Evolutionary conservation across 2,113 vertebrate genomes (phyloP).

Genomic region (Lanius collurio): DNA sequence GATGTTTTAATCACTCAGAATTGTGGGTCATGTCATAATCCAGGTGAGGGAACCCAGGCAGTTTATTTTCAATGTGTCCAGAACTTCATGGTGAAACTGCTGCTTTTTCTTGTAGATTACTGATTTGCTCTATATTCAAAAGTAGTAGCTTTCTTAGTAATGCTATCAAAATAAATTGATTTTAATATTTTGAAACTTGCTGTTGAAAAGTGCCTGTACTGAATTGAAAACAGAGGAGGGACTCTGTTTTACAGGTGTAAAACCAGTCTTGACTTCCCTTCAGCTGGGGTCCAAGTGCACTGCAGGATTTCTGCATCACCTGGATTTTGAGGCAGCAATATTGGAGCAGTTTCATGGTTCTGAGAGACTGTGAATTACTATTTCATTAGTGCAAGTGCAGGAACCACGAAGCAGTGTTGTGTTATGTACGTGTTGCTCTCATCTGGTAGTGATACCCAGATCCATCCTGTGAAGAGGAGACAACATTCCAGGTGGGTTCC

Average conservation of each 20-base stretch:
- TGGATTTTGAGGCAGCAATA: background rate
- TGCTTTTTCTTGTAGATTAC: background rate
- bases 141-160: background rate
- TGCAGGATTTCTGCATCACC: background rate
- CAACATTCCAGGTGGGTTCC: background rate
- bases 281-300: background rate
- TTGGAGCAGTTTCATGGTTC: background rate
- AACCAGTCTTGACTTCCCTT: background rate
- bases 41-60: fast-evolving
- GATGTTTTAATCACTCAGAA: background rate
- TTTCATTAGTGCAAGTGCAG: background rate
- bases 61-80: background rate
- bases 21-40: fast-evolving
- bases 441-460: fast-evolving
- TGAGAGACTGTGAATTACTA: background rate
- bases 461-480: background rate
- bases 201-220: background rate
- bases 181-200: background rate
- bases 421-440: fast-evolving
- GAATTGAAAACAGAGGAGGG: background rate
- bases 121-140: background rate
- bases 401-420: fast-evolving
- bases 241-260: background rate
- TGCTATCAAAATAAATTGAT: background rate
- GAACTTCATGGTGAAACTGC: background rate